phyloP scores from a whole-genome alignment of 2,888 invertebrate species.

The Watsonalla cultraria region DNA sequence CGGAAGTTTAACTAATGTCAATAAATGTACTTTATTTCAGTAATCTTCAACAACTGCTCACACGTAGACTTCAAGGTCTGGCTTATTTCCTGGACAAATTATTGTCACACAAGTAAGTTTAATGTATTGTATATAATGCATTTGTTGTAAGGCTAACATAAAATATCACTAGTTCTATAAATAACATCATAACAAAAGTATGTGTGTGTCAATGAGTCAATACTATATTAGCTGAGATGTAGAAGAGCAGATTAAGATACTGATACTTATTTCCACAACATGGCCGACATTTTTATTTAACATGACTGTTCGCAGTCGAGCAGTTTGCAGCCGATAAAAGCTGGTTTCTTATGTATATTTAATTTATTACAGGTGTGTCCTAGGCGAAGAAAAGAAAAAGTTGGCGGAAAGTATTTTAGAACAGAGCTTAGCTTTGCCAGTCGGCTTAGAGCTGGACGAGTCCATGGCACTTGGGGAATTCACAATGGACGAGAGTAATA shows the following conservation, averaged over 20 bases:
- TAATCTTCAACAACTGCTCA: slow-evolving; percentile 73
- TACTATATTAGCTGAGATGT: too few relatives aligned
- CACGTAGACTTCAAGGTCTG: slow-evolving; percentile 81
- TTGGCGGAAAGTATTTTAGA: slow-evolving; percentile 70
- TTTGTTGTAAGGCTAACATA: too few relatives aligned
- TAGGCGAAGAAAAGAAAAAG: slow-evolving; percentile 71
- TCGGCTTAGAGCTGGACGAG: slow-evolving; percentile 68
- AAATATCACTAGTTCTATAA: too few relatives aligned
- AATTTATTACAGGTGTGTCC: slow-evolving; percentile 58
- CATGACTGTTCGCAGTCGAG: too few relatives aligned
- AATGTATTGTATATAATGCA: too few relatives aligned
- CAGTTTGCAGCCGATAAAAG: too few relatives aligned
- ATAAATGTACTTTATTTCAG: slow-evolving; percentile 37
- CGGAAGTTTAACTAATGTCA: neutral
- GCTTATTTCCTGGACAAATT: slow-evolving; percentile 82
- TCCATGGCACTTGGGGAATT: slow-evolving; percentile 67
- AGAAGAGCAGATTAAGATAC: too few relatives aligned
- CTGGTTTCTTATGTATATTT: neutral
- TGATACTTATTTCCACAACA: neutral
- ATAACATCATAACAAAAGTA: too few relatives aligned
- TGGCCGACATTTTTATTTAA: neutral
- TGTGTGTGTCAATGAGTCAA: too few relatives aligned
- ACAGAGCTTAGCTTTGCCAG: slow-evolving; percentile 69
- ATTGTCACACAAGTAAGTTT: slow-evolving; percentile 76
- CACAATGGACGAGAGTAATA: slow-evolving; percentile 65